Conservation (phyloP, 2,797 vertebrate species). For the Melanotaenia parkinsoni region DNA sequence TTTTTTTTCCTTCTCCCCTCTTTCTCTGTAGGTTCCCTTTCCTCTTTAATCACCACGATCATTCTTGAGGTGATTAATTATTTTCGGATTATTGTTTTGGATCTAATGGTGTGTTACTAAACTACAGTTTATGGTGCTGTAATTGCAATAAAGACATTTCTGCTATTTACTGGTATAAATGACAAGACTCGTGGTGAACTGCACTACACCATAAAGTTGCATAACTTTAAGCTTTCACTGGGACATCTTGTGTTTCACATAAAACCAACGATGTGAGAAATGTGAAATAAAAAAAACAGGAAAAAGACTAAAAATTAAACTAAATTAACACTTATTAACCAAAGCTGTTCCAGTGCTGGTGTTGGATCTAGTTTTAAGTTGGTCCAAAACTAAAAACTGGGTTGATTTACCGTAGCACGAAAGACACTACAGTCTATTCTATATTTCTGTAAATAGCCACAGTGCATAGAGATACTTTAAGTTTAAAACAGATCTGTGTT, state of each 20-base stretch:
- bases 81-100: background rate
- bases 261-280: background rate
- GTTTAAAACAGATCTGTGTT: too few species aligned
- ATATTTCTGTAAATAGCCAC: too few species aligned
- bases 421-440: too few species aligned
- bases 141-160: background rate
- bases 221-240: background rate
- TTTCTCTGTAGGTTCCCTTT: background rate
- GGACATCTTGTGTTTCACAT: background rate
- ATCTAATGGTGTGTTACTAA: background rate
- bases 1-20: background rate
- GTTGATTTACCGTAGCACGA: too few species aligned
- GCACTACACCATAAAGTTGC: background rate
- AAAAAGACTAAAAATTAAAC: background rate
- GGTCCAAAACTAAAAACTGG: too few species aligned
- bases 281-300: background rate
- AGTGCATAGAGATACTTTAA: too few species aligned
- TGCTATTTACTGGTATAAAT: background rate
- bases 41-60: too few species aligned
- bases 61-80: too few species aligned
- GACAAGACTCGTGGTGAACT: background rate
- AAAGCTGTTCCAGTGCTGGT: background rate
- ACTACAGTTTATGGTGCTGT: background rate
- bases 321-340: background rate
- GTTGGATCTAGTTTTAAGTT: too few species aligned